Percentiles rank a stretch among this genome's conserved stretches.
Evolutionary conservation across 2,797 vertebrate genomes (phyloP).

Genomic region (Poeciliopsis infans): DNA sequence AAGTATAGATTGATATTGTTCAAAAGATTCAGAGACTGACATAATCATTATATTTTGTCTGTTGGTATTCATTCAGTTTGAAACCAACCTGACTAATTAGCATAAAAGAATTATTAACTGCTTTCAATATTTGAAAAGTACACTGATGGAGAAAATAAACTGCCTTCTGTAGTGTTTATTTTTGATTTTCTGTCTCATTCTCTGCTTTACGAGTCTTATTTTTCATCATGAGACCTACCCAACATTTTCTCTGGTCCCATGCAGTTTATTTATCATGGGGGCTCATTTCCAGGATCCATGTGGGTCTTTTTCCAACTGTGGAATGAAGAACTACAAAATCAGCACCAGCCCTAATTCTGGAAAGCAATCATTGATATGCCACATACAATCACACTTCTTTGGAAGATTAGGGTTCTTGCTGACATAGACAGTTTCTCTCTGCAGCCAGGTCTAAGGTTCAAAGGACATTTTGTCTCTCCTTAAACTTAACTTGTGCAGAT

Average conservation of each 20-base stretch:
- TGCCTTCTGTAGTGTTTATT: background rate
- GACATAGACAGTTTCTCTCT: conserved; percentile 58
- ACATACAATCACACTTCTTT: conserved; percentile 65
- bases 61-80: background rate
- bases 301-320: conserved; percentile 45
- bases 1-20: background rate
- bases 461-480: conserved; percentile 65
- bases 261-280: conserved; percentile 35
- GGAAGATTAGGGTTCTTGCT: conserved; percentile 63
- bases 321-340: conserved; percentile 56
- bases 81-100: too few relatives aligned
- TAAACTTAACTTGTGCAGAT: conserved; percentile 72
- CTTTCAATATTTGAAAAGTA: background rate
- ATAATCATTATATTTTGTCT: background rate
- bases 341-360: conserved; percentile 67
- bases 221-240: background rate
- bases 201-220: background rate
- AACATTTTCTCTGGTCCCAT: conserved; percentile 9
- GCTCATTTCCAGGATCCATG: conserved; percentile 52
- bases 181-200: background rate
- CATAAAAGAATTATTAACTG: background rate
- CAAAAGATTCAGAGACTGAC: too few relatives aligned
- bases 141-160: background rate
- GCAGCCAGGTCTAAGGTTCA: conserved; percentile 59
- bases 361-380: conserved; percentile 69